Evolutionary conservation across 1,140 invertebrate species (phyloP), one percentile per base, ranked within the genome.

Genomic region (Mactra quadrangularis): DNA sequence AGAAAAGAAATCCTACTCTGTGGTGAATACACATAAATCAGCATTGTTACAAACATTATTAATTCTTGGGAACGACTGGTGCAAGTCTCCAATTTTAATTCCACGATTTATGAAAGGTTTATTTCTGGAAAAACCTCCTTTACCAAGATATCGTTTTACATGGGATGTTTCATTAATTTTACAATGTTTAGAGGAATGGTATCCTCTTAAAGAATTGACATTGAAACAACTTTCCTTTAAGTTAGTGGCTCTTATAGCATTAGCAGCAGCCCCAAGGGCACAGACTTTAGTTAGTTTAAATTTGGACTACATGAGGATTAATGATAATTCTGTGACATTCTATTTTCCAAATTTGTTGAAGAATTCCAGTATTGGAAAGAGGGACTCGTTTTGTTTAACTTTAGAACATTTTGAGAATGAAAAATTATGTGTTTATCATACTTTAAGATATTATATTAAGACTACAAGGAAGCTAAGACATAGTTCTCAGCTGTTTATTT

Each of bases 331-430:
- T n/a, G n/a, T 66, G 17, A 41, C 29, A n/a, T 50, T 70, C 50
- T 50, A 31, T 47, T 74, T 74, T 74, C 52, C 33, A 22, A 74
- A 33, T 31, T 41, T 74, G 13, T 74, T 74, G 55, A 74, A 74
- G 41, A 29, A 50, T 25, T 41, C 71, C 19, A 45, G 31, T 25
- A 22, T 59, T 11, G 71, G 52, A 22, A 25, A 55, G 55, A 4
- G 4, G 31, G 31, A 27, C 25, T 13, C 27, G n/a, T 57, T n/a
- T 74, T 22, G 19, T 55, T 17, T 74, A 11, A 57, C 35, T 19
- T 29, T 74, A 38, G 47, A 74, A 57, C 71, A 74, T 59, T 74
- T 29, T 74, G 19, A 59, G 22, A 45, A 59, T 13, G 71, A 74
- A 59, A 50, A n/a, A 19, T 74, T 74, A 33, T 74, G 71, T 59